Evolutionary conservation across 2,888 invertebrate species (phyloP).

Genomic region (Diaphora mendica): DNA sequence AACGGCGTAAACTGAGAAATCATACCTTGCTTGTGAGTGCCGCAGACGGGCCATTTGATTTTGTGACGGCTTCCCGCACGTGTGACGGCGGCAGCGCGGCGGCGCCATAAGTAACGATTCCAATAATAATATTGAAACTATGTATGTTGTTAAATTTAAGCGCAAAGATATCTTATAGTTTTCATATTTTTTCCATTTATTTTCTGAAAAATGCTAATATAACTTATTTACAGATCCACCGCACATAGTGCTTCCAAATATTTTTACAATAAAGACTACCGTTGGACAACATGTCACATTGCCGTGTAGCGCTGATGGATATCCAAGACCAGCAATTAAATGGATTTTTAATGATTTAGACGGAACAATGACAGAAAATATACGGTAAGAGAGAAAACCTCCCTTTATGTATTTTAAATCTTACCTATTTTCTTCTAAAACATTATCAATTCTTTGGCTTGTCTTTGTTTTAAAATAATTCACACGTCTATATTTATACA

Average conservation of each 20-base stretch:
- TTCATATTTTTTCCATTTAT: background rate
- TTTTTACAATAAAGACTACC: constrained; percentile 32
- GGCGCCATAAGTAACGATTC: too few relatives aligned
- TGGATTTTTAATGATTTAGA: constrained; percentile 55
- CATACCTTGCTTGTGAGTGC: too few relatives aligned
- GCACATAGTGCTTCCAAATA: constrained; percentile 40
- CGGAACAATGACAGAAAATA: constrained; percentile 17
- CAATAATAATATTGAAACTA: too few relatives aligned
- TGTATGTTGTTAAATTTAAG: background rate
- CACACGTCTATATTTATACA: background rate
- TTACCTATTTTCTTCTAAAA: background rate
- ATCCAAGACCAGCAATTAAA: constrained; percentile 56
- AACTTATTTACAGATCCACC: constrained; percentile 29
- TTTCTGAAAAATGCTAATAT: background rate
- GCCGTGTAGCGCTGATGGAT: constrained; percentile 59
- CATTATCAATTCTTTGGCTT: background rate
- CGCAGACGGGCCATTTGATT: too few relatives aligned
- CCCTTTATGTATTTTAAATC: background rate
- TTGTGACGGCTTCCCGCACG: too few relatives aligned
- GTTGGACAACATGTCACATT: constrained; percentile 49
- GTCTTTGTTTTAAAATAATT: background rate
- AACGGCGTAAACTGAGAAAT: too few relatives aligned
- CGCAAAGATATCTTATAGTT: background rate
- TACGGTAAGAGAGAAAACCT: constrained; percentile 43
- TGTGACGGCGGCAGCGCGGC: too few relatives aligned